Percentiles rank a stretch among this genome's conserved stretches.
These are phyloP conservation scores for Psittacula echo DNA, from an alignment of 2,797 vertebrate genomes.

Conservation along the genomic window DNA sequence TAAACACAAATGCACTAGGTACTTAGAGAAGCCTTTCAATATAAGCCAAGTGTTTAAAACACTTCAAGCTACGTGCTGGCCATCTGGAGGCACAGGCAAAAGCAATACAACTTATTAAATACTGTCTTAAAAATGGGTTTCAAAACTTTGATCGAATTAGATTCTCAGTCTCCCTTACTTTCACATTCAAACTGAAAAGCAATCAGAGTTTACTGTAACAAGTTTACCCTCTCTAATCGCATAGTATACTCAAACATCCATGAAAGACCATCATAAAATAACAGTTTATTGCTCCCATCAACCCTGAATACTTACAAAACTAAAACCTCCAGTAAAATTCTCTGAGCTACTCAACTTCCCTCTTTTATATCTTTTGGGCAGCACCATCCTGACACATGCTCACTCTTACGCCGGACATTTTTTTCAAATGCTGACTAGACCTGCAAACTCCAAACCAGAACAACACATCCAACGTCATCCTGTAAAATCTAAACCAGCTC, in stretches of 20 bases:
- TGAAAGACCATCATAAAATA: background rate
- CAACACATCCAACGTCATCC: background rate
- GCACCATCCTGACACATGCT: background rate
- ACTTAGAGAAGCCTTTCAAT: background rate
- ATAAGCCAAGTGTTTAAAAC: background rate
- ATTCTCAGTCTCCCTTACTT: background rate
- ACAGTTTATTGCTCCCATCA: background rate
- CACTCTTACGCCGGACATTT: rapidly evolving
- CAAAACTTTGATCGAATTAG: background rate
- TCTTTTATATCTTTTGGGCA: background rate
- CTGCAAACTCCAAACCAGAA: background rate
- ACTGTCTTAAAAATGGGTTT: background rate
- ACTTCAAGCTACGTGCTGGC: background rate
- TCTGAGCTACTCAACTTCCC: background rate
- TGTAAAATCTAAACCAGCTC: background rate
- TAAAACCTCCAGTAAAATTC: background rate
- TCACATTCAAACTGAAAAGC: background rate
- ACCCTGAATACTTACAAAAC: background rate
- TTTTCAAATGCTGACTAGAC: background rate
- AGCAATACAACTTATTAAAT: background rate
- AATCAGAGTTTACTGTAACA: background rate
- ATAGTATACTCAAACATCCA: background rate
- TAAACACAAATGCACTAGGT: background rate
- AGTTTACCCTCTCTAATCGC: background rate
- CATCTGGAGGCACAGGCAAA: background rate